phyloP scores from a whole-genome alignment of 2,113 vertebrate genomes.

The Mastomys coucha region DNA sequence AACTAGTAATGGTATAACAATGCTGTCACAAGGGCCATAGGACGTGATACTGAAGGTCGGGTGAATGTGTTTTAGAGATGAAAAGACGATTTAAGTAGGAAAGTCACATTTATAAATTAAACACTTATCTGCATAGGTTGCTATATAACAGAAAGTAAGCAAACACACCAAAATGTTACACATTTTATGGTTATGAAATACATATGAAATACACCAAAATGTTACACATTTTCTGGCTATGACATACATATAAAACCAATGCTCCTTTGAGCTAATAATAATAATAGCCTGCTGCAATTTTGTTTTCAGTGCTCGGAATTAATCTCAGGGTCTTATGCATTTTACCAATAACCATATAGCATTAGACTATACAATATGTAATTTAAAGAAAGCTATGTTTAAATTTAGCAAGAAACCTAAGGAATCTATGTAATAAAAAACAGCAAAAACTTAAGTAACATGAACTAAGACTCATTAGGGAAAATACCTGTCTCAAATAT shows the following conservation, averaged over 20 bases:
- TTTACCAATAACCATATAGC: neutral
- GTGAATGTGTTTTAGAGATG: neutral
- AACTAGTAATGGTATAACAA: neutral
- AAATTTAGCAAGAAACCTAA: slow-evolving; percentile 13
- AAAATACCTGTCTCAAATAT: neutral
- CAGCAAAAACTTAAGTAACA: neutral
- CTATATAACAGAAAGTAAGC: neutral
- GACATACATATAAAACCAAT: neutral
- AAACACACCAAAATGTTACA: neutral
- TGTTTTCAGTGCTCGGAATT: neutral
- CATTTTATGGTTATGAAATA: neutral
- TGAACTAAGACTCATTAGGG: neutral
- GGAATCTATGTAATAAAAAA: neutral
- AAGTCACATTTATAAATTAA: neutral
- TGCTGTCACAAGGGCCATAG: neutral
- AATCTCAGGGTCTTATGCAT: neutral
- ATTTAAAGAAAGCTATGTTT: neutral
- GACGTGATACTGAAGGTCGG: neutral
- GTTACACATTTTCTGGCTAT: too few species aligned
- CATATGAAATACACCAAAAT: too few species aligned
- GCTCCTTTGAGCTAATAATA: neutral
- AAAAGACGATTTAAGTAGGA: neutral
- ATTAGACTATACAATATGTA: neutral
- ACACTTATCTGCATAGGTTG: neutral
- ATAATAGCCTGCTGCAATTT: neutral